Conservation (phyloP, 2,113 vertebrate species). For the Mormoops blainvillei region DNA sequence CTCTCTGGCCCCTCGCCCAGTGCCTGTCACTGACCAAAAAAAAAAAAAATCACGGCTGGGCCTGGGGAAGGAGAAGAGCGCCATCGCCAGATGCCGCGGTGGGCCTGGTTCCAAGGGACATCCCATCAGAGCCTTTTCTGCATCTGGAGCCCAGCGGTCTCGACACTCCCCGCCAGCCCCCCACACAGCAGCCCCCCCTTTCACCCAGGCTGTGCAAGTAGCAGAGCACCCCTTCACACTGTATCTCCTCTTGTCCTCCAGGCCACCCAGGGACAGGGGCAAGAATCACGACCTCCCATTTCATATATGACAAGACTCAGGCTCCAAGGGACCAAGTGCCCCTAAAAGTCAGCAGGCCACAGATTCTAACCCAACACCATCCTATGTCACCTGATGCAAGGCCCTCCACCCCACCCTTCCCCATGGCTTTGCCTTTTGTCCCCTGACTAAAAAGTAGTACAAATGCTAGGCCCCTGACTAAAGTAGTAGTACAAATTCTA, state of each 20-base stretch:
- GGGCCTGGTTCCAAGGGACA: background rate
- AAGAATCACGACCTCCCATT: background rate
- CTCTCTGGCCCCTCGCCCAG: background rate
- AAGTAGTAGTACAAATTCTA: background rate
- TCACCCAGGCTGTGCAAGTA: background rate
- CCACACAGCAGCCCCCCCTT: background rate
- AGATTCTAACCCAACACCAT: background rate
- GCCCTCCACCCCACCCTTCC: background rate
- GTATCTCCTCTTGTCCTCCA: background rate
- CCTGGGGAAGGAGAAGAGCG: background rate
- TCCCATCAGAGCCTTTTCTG: background rate
- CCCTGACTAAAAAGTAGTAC: background rate
- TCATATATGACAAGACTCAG: background rate
- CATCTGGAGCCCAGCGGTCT: background rate
- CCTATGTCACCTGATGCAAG: background rate
- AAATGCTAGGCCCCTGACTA: background rate
- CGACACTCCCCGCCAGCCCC: background rate
- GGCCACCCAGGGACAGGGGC: too few species aligned
- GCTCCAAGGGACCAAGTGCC: background rate
- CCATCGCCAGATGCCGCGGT: background rate
- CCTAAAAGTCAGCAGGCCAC: background rate
- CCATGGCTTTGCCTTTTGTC: background rate
- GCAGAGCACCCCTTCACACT: background rate
- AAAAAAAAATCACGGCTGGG: background rate
- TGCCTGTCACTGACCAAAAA: background rate